A percentile compares a stretch with the other conserved stretches of the same genome.
Evolutionary conservation across 2,888 invertebrate genomes (phyloP).

Genomic region (Cylloceria caligata): DNA sequence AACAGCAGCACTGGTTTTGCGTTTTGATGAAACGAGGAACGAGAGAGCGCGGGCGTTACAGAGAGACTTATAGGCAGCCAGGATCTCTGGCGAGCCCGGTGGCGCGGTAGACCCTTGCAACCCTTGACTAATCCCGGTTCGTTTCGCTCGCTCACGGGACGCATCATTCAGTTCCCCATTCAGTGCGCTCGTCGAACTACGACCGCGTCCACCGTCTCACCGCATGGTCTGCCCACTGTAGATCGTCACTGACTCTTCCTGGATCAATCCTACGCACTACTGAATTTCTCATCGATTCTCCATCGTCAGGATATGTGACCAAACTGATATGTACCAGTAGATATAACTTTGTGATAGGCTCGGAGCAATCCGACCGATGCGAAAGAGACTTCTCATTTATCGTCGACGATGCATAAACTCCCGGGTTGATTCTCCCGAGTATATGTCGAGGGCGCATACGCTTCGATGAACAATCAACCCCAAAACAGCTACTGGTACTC

Average conservation of each 20-base stretch:
- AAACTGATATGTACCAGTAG: background rate
- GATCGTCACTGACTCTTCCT: background rate
- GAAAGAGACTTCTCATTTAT: constrained; percentile 60
- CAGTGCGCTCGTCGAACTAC: constrained; percentile 68
- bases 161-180: constrained; percentile 68
- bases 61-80: constrained; percentile 15
- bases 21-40: constrained; percentile 48
- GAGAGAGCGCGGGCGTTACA: constrained; percentile 39
- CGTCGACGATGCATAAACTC: constrained; percentile 56
- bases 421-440: constrained; percentile 50
- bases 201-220: constrained; percentile 36
- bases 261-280: constrained; percentile 42
- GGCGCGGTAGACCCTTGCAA: constrained; percentile 75
- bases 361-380: constrained; percentile 35
- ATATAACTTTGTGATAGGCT: background rate
- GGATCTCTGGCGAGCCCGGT: constrained; percentile 75
- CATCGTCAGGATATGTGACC: constrained; percentile 34
- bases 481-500: constrained; percentile 58
- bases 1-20: constrained; percentile 27
- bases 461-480: constrained; percentile 67
- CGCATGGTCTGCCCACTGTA: constrained; percentile 24
- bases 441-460: constrained; percentile 56
- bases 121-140: constrained; percentile 83
- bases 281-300: constrained; percentile 59
- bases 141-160: constrained; percentile 81